These are phyloP conservation scores for Eulimnadia texana DNA, from an alignment of 1,140 invertebrate genomes.

Conservation along the genomic window DNA sequence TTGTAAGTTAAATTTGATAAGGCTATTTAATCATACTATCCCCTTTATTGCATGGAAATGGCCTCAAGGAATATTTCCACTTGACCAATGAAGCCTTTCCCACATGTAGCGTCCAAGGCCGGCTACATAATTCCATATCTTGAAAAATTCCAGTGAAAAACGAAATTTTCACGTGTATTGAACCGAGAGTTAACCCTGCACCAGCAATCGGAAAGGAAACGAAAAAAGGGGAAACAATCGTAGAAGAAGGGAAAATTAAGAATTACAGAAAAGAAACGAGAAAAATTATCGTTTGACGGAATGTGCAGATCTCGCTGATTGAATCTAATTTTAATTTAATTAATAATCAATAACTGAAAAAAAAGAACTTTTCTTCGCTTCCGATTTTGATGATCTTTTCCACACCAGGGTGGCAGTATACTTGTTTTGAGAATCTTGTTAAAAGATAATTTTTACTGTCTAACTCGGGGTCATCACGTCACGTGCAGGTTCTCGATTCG, in stretches of 20 bases:
- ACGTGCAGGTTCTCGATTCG: constrained; percentile 15
- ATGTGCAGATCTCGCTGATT: no score
- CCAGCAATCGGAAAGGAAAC: neutral
- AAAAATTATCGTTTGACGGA: neutral
- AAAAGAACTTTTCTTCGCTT: no score
- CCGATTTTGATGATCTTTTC: no score
- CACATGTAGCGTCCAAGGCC: neutral
- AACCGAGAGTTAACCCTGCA: neutral
- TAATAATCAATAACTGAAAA: no score
- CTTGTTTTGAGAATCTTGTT: neutral
- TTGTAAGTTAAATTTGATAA: no score
- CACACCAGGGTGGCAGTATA: neutral
- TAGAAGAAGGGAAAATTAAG: neutral
- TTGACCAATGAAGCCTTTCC: neutral
- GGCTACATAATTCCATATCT: neutral
- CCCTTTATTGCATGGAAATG: neutral
- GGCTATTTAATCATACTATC: neutral
- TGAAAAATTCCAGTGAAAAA: neutral
- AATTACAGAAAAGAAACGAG: neutral
- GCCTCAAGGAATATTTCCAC: neutral
- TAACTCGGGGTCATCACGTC: neutral
- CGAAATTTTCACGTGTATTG: neutral
- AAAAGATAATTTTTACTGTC: neutral
- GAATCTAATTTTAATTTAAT: no score
- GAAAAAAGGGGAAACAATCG: no score